A percentile compares a stretch with the other conserved stretches of the same genome.
These are phyloP conservation scores for Diaperis boleti DNA, from an alignment of 2,888 invertebrate species.

Conservation along the genomic window DNA sequence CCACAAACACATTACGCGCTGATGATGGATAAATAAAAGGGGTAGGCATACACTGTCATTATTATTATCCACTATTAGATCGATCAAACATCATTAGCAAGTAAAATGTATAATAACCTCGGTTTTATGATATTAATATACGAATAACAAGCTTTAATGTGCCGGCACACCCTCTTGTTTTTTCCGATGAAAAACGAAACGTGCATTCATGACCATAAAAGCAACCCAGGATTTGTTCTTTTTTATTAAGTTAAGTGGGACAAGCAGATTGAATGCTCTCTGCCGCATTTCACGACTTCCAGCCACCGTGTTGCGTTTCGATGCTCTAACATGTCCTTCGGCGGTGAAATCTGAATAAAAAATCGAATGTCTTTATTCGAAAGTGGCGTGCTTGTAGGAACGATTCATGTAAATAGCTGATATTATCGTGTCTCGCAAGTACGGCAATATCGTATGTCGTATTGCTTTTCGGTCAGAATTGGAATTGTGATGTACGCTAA, in stretches of 20 bases:
- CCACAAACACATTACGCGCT: conserved; percentile 47
- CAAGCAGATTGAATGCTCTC: too few relatives aligned
- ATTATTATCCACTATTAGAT: conserved; percentile 37
- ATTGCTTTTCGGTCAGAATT: conserved; percentile 29
- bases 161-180: conserved; percentile 37
- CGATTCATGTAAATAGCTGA: conserved; percentile 37
- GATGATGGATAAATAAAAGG: conserved; percentile 46
- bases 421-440: conserved; percentile 32
- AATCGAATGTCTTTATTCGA: conserved; percentile 38
- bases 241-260: too few relatives aligned
- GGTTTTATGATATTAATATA: conserved; percentile 40
- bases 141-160: conserved; percentile 40
- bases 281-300: too few relatives aligned
- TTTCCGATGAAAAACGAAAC: conserved; percentile 20
- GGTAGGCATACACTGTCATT: conserved; percentile 41
- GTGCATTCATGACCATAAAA: conserved; percentile 1
- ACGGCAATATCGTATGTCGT: conserved; percentile 35
- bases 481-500: too few relatives aligned
- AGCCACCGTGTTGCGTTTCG: too few relatives aligned
- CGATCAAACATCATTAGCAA: conserved; percentile 44
- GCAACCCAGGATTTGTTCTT: neutral
- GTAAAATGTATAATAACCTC: conserved; percentile 39
- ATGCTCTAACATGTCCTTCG: too few relatives aligned
- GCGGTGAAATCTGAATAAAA: too few relatives aligned
- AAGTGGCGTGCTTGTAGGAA: conserved; percentile 31